Evolutionary conservation across 2,888 invertebrate species (phyloP).

Genomic region (Drosophila hamatofila): DNA sequence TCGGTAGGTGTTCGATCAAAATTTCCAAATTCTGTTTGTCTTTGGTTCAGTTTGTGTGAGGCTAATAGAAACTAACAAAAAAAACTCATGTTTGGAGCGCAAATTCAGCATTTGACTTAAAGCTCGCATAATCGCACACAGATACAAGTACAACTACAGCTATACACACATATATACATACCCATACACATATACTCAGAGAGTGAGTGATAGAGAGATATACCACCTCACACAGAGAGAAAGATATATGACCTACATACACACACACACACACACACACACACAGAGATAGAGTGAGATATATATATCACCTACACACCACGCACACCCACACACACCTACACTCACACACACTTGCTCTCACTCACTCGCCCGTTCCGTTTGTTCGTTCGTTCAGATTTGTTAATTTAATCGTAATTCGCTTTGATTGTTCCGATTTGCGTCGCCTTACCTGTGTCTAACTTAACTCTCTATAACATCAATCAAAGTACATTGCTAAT

Average conservation of each 20-base stretch:
- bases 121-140: background rate
- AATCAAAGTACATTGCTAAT: background rate
- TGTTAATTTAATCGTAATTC: conserved; percentile 1
- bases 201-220: too few species aligned
- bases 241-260: too few species aligned
- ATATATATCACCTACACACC: too few species aligned
- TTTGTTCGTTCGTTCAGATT: conserved; percentile 8
- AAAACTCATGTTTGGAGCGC: conserved; percentile 1
- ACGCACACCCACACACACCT: background rate
- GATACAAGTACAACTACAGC: background rate
- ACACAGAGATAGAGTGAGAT: too few species aligned
- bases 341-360: background rate
- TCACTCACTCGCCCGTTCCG: background rate
- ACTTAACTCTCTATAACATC: conserved; percentile 1
- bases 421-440: conserved; percentile 19
- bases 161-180: background rate
- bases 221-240: too few species aligned
- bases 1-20: conserved; percentile 66
- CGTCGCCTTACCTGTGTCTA: conserved; percentile 25
- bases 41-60: background rate
- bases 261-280: too few species aligned
- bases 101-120: background rate
- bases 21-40: conserved; percentile 2
- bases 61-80: conserved; percentile 8
- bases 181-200: too few species aligned